Base-by-base conservation (phyloP, 2,888 invertebrate species). In the Harpalus rubripes region DNA sequence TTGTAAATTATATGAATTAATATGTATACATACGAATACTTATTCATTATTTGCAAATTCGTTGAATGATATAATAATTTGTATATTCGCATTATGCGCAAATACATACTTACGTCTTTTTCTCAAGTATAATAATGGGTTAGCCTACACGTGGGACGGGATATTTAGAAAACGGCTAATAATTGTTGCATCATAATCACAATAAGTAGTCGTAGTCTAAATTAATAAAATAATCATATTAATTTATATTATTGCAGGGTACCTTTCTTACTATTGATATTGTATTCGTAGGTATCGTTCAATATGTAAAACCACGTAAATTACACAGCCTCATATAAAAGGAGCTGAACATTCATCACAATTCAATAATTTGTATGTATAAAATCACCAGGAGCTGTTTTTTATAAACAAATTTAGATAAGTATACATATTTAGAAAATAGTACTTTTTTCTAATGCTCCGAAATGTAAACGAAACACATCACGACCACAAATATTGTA, bases 191-290 rank as follows among this genome's bases (percentile, higher is more conserved):
- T 59, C 0, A 18, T 18, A 63, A 63, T 63, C 26, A 63, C 63
- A 63, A 61, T 12, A 63, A 26, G 26, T 63, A 32, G 8, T 59
- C 26, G 12, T 63, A 63, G 26, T 26, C 12, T 26, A 26, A 18
- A 32, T 32, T 32, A 32, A 5, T 32, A 32, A 12, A 26, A 26
- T 63, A 63, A 63, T 2, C 26, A 63, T 26, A 63, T 68, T 39
- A 39, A 32, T 68, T 68, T 39, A 39, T 39, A 68, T n/a, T 32
- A 68, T 39, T 68, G 68, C 32, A 68, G 68, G 68, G 68, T 68
- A 68, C 68, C 68, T 68, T 63, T 68, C 32, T 32, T 68, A 68
- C 15, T 68, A 59, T 16, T 68, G 12, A 68, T 63, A 63, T 7
- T 59, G 18, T 59, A 59, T 63, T 4, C 16, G 22, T 63, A 63